These are phyloP conservation scores for Planococcus citri DNA, from an alignment of 1,140 invertebrate species.

Conservation along the genomic window DNA sequence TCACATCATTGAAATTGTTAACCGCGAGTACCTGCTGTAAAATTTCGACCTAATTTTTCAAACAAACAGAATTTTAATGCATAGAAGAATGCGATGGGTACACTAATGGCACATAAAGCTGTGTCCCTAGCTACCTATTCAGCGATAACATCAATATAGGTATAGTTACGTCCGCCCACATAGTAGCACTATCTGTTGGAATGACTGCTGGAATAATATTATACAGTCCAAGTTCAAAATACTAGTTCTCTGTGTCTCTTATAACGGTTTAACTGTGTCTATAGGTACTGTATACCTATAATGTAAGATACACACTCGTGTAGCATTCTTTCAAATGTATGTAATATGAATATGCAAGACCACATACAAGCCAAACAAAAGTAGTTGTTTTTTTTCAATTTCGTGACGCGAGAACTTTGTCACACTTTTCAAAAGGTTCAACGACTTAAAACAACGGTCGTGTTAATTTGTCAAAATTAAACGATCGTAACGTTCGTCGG, in stretches of 20 bases:
- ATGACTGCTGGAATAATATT: constrained; percentile 1
- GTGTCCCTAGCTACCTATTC: background rate
- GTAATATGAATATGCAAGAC: constrained; percentile 14
- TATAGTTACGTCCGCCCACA: constrained; percentile 11
- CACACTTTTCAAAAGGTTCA: background rate
- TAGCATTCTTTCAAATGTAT: constrained; percentile 11
- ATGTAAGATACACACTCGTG: background rate
- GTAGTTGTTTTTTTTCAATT: background rate
- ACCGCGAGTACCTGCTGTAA: background rate
- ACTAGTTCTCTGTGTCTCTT: background rate
- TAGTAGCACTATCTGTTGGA: background rate
- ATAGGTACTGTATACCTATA: background rate
- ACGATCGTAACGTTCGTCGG: background rate
- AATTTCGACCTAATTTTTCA: background rate
- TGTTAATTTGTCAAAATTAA: background rate
- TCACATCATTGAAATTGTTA: too few species aligned
- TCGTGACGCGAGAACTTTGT: constrained; percentile 1
- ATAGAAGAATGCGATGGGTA: too few species aligned
- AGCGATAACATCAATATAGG: background rate
- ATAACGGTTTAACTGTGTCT: constrained; percentile 1
- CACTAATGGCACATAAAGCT: background rate
- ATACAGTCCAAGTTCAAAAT: constrained; percentile 3
- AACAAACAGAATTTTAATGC: background rate
- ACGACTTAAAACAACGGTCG: background rate
- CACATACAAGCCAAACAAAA: constrained; percentile 3